Conservation (phyloP, 2,888 invertebrate genomes). For the Minunthozetes semirufus region DNA sequence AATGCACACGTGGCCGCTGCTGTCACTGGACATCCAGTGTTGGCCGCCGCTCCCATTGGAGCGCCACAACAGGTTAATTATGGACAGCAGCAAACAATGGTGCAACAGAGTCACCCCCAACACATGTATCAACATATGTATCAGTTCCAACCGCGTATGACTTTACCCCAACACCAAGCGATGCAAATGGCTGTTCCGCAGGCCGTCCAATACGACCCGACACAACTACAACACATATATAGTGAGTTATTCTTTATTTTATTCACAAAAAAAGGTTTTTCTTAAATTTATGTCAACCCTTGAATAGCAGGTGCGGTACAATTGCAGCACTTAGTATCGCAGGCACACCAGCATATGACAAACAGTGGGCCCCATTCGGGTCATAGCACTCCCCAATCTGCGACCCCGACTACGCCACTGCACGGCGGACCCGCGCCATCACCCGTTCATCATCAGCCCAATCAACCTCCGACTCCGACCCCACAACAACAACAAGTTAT, state of each 20-base stretch:
- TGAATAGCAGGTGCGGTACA: not conserved
- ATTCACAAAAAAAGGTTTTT: no score
- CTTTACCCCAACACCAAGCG: constrained; percentile 7
- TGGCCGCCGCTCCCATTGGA: constrained; percentile 71
- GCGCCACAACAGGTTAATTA: constrained; percentile 44
- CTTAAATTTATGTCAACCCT: no score
- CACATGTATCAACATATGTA: constrained; percentile 19
- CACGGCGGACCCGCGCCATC: constrained; percentile 32
- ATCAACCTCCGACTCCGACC: constrained; percentile 28
- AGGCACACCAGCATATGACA: constrained; percentile 36
- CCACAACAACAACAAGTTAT: constrained; percentile 22
- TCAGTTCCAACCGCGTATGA: not conserved
- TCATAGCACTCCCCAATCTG: constrained; percentile 31
- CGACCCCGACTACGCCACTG: constrained; percentile 22
- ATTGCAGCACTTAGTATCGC: constrained; percentile 2
- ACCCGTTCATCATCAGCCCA: constrained; percentile 34
- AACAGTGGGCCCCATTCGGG: constrained; percentile 24
- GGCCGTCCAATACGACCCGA: constrained; percentile 10
- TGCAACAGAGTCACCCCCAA: constrained; percentile 22
- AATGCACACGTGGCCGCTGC: constrained; percentile 71
- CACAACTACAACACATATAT: constrained; percentile 11
- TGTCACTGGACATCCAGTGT: constrained; percentile 70
- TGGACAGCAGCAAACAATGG: constrained; percentile 38
- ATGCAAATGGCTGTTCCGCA: constrained; percentile 19
- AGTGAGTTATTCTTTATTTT: not conserved